Evolutionary conservation across 2,888 invertebrate species (phyloP).

Genomic region (Drosophila acutilabella): DNA sequence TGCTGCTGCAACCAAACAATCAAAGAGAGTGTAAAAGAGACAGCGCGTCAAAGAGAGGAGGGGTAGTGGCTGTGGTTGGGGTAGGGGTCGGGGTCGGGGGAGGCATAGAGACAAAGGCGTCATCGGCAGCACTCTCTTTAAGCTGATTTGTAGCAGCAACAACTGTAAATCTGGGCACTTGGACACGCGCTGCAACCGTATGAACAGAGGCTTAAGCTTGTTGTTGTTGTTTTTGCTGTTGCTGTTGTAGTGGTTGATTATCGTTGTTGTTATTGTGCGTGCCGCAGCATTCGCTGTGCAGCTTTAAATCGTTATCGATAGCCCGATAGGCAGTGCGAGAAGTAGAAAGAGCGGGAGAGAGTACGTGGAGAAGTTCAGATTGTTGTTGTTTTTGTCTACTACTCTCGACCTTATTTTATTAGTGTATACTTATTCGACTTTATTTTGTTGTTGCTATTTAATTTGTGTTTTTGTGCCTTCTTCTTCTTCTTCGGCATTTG

Average conservation of each 20-base stretch:
- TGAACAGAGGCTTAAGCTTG: slow-evolving; percentile 25
- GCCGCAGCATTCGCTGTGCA: slow-evolving; percentile 40
- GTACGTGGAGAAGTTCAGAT: neutral
- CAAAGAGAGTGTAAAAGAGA: neutral
- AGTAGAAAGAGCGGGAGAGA: neutral
- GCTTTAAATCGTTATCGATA: slow-evolving; percentile 47
- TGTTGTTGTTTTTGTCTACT: neutral
- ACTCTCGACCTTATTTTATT: slow-evolving; percentile 3
- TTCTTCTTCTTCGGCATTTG: slow-evolving; percentile 34
- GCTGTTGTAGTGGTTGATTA: slow-evolving; percentile 43
- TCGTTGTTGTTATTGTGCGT: slow-evolving; percentile 57
- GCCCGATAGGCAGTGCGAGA: slow-evolving; percentile 5
- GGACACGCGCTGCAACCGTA: slow-evolving; percentile 42
- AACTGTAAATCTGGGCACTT: slow-evolving; percentile 65
- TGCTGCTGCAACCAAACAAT: slow-evolving; percentile 30
- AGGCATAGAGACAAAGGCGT: slow-evolving; percentile 35
- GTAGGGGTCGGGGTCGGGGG: slow-evolving; percentile 4
- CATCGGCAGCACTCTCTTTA: slow-evolving; percentile 45
- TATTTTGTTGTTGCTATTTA: slow-evolving; percentile 3
- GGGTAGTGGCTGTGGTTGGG: slow-evolving; percentile 12
- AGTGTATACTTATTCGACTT: slow-evolving; percentile 14
- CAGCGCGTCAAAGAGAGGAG: neutral
- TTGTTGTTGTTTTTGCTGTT: slow-evolving; percentile 38
- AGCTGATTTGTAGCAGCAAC: slow-evolving; percentile 69
- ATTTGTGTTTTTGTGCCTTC: slow-evolving; percentile 9